Base-by-base conservation (phyloP, 2,797 vertebrate genomes). In the Danio aesculapii region DNA sequence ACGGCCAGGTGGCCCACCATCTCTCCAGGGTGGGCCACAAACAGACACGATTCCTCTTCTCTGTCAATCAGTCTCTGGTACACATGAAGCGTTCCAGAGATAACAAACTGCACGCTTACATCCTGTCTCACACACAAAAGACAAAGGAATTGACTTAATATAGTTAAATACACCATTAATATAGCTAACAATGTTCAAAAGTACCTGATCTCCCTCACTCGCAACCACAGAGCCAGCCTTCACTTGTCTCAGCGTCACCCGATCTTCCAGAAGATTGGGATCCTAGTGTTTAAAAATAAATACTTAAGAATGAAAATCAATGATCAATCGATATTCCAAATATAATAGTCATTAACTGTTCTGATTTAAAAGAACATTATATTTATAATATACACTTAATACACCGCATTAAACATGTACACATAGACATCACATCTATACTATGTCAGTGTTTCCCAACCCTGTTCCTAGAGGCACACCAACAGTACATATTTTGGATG, bases 21-120 rank as follows among this genome's bases (percentile, higher is more conserved):
- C 88, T 99, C 98, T 1, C 98, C 97, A 0, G 97, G 97, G 66
- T 96, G 97, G 6, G 96, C 93, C n/a, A 97, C 91, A 70, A 99
- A 99, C 14, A 99, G 93, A 77, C 96, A 95, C 2, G 92, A 94
- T 84, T 99, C 97, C 52, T 98, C 95, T 84, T 96, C 92, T 0
- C 96, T 94, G 92, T 98, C 97, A 0, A 98, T 96, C 94, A 96
- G 94, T n/a, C 92, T 92, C 89, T 99, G 98, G 87, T 98, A 97
- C 63, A 99, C 97, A 0, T 99, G 97, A 17, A 99, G 95, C 86
- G 87, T 52, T 43, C 97, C 98, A 0, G 96, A 98, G 86, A 99
- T 95, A 90, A 99, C 93, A 70, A 99, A 99, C 8, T 93, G 93
- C 83, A 99, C 92, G 8, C 92, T 97, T 68, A 96, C 95, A 5